Conservation (phyloP, 2,113 vertebrate species). For the Grammomys dolichurus region DNA sequence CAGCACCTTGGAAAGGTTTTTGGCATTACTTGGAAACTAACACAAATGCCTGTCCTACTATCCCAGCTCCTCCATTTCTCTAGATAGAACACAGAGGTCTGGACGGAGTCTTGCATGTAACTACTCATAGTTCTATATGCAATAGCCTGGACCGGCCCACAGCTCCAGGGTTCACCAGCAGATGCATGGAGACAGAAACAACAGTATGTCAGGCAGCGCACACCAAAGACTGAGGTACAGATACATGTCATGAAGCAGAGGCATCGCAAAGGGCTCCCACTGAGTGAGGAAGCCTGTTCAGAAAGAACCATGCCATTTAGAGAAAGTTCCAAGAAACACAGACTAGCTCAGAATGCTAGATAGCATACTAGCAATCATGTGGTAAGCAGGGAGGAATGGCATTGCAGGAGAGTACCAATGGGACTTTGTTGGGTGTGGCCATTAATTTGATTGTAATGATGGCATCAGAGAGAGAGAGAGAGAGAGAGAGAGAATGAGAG, state of each 20-base stretch:
- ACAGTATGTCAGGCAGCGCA: rapidly evolving
- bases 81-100: neutral
- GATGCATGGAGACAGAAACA: neutral
- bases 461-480: neutral
- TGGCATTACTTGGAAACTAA: neutral
- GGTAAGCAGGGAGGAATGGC: neutral
- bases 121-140: neutral
- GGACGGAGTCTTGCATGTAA: rapidly evolving
- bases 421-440: rapidly evolving
- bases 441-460: neutral
- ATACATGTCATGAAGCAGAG: rapidly evolving
- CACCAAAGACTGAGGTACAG: rapidly evolving
- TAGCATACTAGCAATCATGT: rapidly evolving
- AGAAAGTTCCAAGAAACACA: neutral
- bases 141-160: neutral
- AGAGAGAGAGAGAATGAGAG: neutral
- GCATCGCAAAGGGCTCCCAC: neutral
- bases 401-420: neutral
- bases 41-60: neutral
- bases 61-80: neutral
- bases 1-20: neutral
- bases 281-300: neutral
- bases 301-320: neutral
- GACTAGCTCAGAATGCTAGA: neutral
- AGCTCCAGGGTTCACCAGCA: rapidly evolving